phyloP scores from a whole-genome alignment of 2,797 vertebrate genomes.

The Coreius guichenoti region DNA sequence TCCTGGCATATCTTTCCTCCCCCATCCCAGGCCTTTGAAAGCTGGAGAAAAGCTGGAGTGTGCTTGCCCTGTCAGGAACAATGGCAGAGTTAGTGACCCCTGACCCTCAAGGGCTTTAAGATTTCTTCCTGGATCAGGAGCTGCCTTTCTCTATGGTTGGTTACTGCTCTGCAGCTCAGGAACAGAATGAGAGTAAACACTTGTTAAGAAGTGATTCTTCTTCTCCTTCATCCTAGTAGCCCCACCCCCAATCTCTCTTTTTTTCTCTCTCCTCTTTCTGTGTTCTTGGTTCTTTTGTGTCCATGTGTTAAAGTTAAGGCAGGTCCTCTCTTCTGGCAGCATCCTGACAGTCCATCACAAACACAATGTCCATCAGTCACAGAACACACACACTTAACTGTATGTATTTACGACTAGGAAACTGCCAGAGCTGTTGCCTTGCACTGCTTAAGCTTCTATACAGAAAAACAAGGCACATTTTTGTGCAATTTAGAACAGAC shows the following conservation, averaged over 20 bases:
- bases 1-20: slow-evolving; percentile 81
- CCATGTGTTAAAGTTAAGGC: slow-evolving; percentile 69
- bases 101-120: slow-evolving; percentile 77
- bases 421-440: slow-evolving; percentile 10
- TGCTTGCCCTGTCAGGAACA: slow-evolving; percentile 83
- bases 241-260: slow-evolving; percentile 61
- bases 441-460: background rate
- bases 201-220: slow-evolving; percentile 77
- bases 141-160: slow-evolving; percentile 78
- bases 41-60: slow-evolving; percentile 85
- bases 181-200: slow-evolving; percentile 80
- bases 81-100: slow-evolving; percentile 85
- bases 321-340: slow-evolving; percentile 68
- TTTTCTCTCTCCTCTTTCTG: slow-evolving; percentile 46
- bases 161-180: slow-evolving; percentile 78
- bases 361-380: slow-evolving; percentile 34
- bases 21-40: slow-evolving; percentile 80
- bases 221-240: slow-evolving; percentile 61
- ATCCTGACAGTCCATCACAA: slow-evolving; percentile 74
- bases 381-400: slow-evolving; percentile 36
- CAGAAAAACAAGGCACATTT: background rate
- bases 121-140: slow-evolving; percentile 81
- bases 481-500: background rate
- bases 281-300: slow-evolving; percentile 42
- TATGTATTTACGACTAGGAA: slow-evolving; percentile 30